These are phyloP conservation scores for Cydia pomonella DNA, from an alignment of 1,140 invertebrate species.

Conservation along the genomic window DNA sequence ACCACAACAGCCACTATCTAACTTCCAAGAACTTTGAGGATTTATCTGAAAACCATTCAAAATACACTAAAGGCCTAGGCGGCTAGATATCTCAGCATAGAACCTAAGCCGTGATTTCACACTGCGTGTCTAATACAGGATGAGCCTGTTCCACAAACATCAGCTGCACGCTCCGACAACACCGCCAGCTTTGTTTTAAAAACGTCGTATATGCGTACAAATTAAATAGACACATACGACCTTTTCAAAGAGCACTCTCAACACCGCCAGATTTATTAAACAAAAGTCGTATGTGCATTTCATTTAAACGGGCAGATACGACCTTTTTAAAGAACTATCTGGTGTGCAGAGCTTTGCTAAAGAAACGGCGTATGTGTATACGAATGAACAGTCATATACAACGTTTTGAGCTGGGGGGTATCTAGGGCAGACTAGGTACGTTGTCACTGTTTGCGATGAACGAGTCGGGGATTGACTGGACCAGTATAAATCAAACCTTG, in stretches of 20 bases:
- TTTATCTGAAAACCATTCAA: no score
- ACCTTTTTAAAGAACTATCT: not conserved
- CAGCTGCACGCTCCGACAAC: not conserved
- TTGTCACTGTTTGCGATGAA: no score
- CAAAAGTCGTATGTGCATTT: not conserved
- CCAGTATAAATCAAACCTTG: no score
- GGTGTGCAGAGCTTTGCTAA: not conserved
- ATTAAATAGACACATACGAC: not conserved
- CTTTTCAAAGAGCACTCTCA: not conserved
- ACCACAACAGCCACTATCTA: no score
- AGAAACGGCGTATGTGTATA: not conserved
- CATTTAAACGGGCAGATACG: not conserved
- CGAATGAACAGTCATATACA: not conserved
- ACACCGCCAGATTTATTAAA: not conserved
- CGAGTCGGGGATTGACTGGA: no score
- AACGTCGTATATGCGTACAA: not conserved
- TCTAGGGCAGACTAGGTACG: no score
- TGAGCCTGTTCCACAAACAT: slow-evolving; percentile 2
- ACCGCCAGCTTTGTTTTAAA: not conserved
- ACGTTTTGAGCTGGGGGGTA: no score
- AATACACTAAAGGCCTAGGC: no score
- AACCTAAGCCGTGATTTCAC: not conserved
- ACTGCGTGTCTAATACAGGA: not conserved
- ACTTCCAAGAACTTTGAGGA: no score
- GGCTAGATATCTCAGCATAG: not conserved